Evolutionary conservation across 2,113 vertebrate genomes (phyloP).

Genomic region (Hypocryptadius cinnamomeus): DNA sequence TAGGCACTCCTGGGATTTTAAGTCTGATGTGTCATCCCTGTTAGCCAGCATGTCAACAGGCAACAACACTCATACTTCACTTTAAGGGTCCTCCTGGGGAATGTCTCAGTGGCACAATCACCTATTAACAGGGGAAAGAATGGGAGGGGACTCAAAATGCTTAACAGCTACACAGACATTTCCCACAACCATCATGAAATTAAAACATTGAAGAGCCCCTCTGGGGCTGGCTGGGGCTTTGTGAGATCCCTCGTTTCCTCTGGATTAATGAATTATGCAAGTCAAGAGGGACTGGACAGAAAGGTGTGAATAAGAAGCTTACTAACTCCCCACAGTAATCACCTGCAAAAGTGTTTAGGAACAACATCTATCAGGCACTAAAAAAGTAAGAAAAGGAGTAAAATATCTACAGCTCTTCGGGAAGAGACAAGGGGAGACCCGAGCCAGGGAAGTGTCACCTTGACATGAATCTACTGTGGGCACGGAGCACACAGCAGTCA

Average conservation of each 20-base stretch:
- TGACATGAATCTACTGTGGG: not conserved
- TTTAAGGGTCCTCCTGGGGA: not conserved
- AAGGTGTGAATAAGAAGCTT: slow-evolving; percentile 50
- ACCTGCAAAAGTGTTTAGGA: slow-evolving; percentile 51
- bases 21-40: not conserved
- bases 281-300: slow-evolving; percentile 9
- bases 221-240: not conserved
- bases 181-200: not conserved
- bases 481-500: slow-evolving; percentile 18
- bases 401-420: not conserved
- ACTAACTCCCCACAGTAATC: slow-evolving; percentile 45
- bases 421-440: not conserved
- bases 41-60: not conserved
- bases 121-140: slow-evolving; percentile 29
- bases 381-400: not conserved
- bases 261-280: slow-evolving; percentile 41
- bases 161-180: not conserved
- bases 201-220: not conserved
- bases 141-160: not conserved
- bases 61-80: not conserved
- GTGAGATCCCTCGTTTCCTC: slow-evolving; percentile 11
- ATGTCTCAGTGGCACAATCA: not conserved
- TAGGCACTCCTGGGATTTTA: not conserved
- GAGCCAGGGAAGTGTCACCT: slow-evolving; percentile 49
- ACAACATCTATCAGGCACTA: slow-evolving; percentile 15